Conservation (phyloP, 2,888 invertebrate genomes). For the Agriopis leucophaearia region DNA sequence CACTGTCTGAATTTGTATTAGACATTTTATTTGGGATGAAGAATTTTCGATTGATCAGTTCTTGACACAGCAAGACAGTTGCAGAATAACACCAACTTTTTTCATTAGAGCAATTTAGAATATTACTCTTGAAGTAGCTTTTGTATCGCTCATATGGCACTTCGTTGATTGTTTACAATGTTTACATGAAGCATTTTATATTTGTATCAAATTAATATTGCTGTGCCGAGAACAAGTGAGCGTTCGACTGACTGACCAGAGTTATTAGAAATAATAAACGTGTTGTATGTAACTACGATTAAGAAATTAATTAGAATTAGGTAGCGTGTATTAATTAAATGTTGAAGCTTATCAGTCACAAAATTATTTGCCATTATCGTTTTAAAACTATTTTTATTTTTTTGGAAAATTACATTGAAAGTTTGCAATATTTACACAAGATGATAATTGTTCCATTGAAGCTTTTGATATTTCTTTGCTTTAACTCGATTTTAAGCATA, state of each 20-base stretch:
- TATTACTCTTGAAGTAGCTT: conserved; percentile 42
- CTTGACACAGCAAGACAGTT: conserved; percentile 64
- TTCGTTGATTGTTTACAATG: conserved; percentile 27
- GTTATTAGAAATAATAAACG: conserved; percentile 70
- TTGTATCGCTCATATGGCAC: conserved; percentile 34
- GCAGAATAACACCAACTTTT: conserved; percentile 27
- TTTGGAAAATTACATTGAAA: conserved; percentile 24
- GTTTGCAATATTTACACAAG: conserved; percentile 22
- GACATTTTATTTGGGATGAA: conserved; percentile 57
- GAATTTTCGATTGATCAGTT: conserved; percentile 57
- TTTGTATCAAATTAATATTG: conserved; percentile 52
- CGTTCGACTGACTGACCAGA: conserved; percentile 80
- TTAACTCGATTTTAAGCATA: conserved; percentile 43
- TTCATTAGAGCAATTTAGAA: conserved; percentile 22
- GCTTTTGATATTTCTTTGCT: conserved; percentile 25
- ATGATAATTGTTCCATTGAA: conserved; percentile 13
- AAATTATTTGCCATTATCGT: conserved; percentile 60
- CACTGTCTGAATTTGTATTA: conserved; percentile 46
- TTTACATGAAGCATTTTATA: conserved; percentile 42
- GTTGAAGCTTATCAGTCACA: conserved; percentile 69
- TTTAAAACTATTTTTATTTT: conserved; percentile 49
- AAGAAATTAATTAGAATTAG: conserved; percentile 71
- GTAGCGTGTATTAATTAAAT: conserved; percentile 70
- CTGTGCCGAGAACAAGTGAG: conserved; percentile 74
- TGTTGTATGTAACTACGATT: conserved; percentile 71